Evolutionary conservation across 2,113 vertebrate species (phyloP).

Genomic region (Passer domesticus): DNA sequence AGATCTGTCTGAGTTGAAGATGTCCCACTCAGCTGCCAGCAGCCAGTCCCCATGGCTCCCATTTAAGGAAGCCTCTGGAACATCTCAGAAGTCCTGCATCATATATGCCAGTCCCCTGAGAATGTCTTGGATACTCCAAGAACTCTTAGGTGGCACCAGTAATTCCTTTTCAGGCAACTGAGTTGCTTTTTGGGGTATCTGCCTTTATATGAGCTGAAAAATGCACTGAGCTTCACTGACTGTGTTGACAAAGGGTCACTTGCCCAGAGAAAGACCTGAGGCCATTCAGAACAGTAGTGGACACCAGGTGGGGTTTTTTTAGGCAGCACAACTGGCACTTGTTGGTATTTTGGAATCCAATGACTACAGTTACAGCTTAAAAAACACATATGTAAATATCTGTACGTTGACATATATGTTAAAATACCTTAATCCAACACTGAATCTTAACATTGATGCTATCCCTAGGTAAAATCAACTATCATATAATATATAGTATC

Average conservation of each 20-base stretch:
- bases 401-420: neutral
- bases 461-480: neutral
- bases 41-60: neutral
- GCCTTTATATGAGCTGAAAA: neutral
- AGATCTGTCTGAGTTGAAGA: neutral
- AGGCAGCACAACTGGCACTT: neutral
- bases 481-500: neutral
- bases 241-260: neutral
- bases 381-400: neutral
- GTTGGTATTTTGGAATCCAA: neutral
- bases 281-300: neutral
- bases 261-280: neutral
- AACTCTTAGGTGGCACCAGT: neutral
- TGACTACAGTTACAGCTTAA: neutral
- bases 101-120: neutral
- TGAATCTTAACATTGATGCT: neutral
- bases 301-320: neutral
- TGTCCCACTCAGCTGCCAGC: neutral
- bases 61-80: neutral
- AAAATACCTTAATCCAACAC: neutral
- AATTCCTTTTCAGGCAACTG: neutral
- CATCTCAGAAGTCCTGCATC: neutral
- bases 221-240: neutral
- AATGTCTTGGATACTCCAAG: neutral
- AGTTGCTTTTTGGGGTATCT: neutral